phyloP scores from a whole-genome alignment of 1,140 invertebrate genomes.

The Rhyacophila brunnea region DNA sequence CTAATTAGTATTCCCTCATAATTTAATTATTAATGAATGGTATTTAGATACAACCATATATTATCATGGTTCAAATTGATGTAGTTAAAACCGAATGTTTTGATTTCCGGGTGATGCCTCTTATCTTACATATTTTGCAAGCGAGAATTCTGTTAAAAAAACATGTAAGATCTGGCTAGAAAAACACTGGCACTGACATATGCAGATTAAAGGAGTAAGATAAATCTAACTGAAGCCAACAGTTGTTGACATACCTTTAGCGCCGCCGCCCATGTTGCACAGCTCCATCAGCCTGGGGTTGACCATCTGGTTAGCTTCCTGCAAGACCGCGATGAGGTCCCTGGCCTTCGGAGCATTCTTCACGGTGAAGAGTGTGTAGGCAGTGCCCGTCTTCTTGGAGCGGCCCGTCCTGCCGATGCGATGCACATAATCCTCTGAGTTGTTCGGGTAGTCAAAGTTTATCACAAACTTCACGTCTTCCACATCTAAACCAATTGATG shows the following conservation, averaged over 20 bases:
- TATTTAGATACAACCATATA: too few species aligned
- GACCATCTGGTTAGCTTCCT: conserved; percentile 83
- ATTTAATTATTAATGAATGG: too few species aligned
- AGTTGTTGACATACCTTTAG: conserved; percentile 39
- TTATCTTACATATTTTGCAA: too few species aligned
- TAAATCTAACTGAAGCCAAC: too few species aligned
- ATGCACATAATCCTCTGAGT: conserved; percentile 90
- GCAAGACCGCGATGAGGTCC: conserved; percentile 88
- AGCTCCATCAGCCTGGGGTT: conserved; percentile 59
- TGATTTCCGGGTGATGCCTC: too few species aligned
- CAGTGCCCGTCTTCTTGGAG: conserved; percentile 78
- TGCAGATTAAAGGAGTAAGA: too few species aligned
- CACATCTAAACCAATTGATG: conserved; percentile 63
- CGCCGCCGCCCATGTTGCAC: conserved; percentile 53
- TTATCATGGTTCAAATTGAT: too few species aligned
- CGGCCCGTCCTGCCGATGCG: conserved; percentile 87
- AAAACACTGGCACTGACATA: too few species aligned
- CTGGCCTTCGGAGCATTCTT: conserved; percentile 79
- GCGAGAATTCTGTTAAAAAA: too few species aligned
- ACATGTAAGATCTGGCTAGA: too few species aligned
- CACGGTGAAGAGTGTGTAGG: conserved; percentile 86
- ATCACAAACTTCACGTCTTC: conserved; percentile 92
- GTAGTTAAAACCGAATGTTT: too few species aligned
- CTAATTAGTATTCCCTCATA: too few species aligned
- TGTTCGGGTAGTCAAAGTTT: conserved; percentile 89